Evolutionary conservation across 64 coral and sea anemone species (phyloP), one percentile per base, ranked within the genome.

Genomic region (Stylophora pistillata): DNA sequence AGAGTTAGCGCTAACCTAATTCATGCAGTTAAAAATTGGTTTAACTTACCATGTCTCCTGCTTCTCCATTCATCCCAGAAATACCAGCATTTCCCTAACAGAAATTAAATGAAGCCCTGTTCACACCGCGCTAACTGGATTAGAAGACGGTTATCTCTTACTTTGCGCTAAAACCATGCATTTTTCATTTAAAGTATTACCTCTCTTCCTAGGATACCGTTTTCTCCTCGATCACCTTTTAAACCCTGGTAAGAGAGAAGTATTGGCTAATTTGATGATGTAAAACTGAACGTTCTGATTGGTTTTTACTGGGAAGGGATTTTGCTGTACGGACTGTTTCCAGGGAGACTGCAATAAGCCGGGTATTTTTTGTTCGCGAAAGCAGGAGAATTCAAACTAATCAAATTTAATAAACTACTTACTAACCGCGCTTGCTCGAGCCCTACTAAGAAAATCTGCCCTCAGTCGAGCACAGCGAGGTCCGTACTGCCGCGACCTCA

Each of bases 51-150:
- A 71, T 70, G 69, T 89, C 87, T 1, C 87, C 87, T 12, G 59
- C 53, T 7, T 56, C 77, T 64, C 87, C 87, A 13, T 77, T 64
- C 69, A 20, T 78, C 16, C 87, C 87, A 18, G 65, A 25, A 56
- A 69, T 10, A 27, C 87, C 87, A 78, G 87, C 65, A n/a, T 78
- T 63, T 32, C 87, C 87, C 87, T 89, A 41, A 23, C 14, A 33
- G 21, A 14, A 86, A 85, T 76, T 18, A 15, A 53, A 29, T 13
- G 14, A 29, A 76, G 21, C 37, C 37, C 7, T 47, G 3, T 47
- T 47, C 37, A 47, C 37, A 47, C 37, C 7, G 7, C 37, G 7
- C 37, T 47, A 7, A 1, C 37, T 47, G 7, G 3, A 47, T 10
- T 76, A 20, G 10, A 76, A 32, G 25, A 13, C 12, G 41, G 41